Evolutionary conservation across 2,113 vertebrate species (phyloP), one percentile per base, ranked within the genome.

Genomic region (Channa argus): DNA sequence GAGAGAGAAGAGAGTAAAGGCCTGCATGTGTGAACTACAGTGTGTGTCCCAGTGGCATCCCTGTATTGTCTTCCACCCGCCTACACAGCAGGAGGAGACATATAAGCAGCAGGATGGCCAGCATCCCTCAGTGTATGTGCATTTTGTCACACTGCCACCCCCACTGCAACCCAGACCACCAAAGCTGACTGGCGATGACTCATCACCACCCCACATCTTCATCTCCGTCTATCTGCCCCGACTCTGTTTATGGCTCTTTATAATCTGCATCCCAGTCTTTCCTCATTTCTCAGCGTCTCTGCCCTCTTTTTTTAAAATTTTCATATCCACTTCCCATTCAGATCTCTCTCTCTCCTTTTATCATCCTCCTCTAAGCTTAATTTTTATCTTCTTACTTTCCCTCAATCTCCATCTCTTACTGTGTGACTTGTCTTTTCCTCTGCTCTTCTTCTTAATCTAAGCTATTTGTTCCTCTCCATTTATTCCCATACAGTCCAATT

Each of bases 131-230:
- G 24, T 53, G 65, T 54, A 43, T 71, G 50, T 87, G 76, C 67
- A 74, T 59, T 53, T 70, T 89, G 91, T 89, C 84, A 87, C 74
- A 70, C 76, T 74, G 65, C 88, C 82, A 60, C 90, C 90, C 86
- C 83, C 86, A 80, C 88, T 84, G 85, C 68, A 86, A 80, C 74
- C 74, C 55, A 1, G 77, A 78, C 86, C 91, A 84, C 87, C 69
- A 51, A 37, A 63, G 59, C 79, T 89, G 82, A 79, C 77, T 84
- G 45, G 47, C 72, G 88, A 91, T 92, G 91, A 91, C 82, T 91
- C 90, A 92, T 90, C 80, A 77, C 61, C 52, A 53, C 68, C 73
- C 65, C 65, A 39, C 78, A 63, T 59, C 71, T 54, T 36, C 59
- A 41, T 77, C 41, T 59, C 61, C 64, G 36, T 34, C 56, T 65